phyloP scores from a whole-genome alignment of 1,140 invertebrate species.

The Pantala flavescens region DNA sequence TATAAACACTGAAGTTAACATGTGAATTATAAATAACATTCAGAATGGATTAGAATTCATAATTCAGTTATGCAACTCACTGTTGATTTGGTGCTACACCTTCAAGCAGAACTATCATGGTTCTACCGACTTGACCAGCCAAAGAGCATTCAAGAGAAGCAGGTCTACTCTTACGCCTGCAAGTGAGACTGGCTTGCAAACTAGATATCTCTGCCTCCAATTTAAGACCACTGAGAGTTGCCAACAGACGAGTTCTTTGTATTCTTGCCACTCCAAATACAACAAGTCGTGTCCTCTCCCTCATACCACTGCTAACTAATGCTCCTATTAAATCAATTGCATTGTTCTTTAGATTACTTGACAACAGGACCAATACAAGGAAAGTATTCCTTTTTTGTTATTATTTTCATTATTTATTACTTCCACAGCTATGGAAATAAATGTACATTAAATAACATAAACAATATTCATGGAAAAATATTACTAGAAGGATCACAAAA shows the following conservation, averaged over 20 bases:
- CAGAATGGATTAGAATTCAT: slow-evolving; percentile 13
- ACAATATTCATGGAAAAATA: no score
- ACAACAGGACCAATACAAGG: slow-evolving; percentile 12
- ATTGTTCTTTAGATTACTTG: neutral
- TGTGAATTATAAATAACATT: slow-evolving; percentile 15
- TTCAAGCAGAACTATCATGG: slow-evolving; percentile 85
- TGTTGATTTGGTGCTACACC: slow-evolving; percentile 81
- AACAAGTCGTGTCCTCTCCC: slow-evolving; percentile 47
- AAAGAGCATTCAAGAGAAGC: slow-evolving; percentile 71
- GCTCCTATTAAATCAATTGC: neutral
- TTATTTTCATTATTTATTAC: no score
- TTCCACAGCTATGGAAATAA: no score
- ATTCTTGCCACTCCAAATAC: slow-evolving; percentile 83
- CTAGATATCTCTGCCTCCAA: slow-evolving; percentile 80
- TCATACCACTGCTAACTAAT: slow-evolving; percentile 6
- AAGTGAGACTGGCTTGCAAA: slow-evolving; percentile 65
- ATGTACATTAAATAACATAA: no score
- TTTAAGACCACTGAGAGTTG: slow-evolving; percentile 85
- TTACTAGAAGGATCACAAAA: no score
- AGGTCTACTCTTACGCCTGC: slow-evolving; percentile 63
- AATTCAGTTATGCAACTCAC: slow-evolving; percentile 37
- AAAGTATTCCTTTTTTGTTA: no score
- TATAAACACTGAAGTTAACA: slow-evolving; percentile 16
- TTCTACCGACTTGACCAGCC: slow-evolving; percentile 80
- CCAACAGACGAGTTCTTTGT: slow-evolving; percentile 73